These are phyloP conservation scores for Perdix hodgsoniae DNA, from an alignment of 2,797 vertebrate genomes.

Conservation along the genomic window DNA sequence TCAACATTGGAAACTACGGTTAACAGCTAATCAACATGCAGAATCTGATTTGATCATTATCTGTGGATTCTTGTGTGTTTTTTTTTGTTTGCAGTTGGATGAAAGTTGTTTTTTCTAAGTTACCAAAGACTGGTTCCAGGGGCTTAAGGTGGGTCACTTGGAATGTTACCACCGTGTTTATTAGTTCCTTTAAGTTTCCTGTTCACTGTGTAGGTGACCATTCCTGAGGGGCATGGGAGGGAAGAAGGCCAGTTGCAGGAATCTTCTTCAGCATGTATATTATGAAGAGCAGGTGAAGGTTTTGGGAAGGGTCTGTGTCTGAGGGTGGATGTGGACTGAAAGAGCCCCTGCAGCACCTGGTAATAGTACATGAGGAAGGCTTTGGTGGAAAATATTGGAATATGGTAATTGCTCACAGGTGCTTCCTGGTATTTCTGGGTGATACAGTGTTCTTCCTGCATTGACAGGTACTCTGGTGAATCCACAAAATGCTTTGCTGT, in stretches of 20 bases:
- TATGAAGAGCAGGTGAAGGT: not conserved
- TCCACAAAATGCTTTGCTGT: not conserved
- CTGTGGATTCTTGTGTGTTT: not conserved
- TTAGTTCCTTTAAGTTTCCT: not conserved
- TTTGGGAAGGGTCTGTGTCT: not conserved
- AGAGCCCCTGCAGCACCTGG: not conserved
- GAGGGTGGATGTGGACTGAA: not conserved
- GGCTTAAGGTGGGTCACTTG: not conserved
- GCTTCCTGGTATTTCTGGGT: not conserved
- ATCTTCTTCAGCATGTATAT: not conserved
- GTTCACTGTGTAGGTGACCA: accelerated
- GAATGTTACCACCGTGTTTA: not conserved
- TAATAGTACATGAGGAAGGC: not conserved
- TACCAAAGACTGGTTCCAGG: not conserved
- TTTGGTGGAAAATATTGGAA: not conserved
- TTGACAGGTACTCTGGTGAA: not conserved
- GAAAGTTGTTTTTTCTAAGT: not conserved
- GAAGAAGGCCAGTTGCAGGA: not conserved
- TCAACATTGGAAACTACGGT: slow-evolving; percentile 4
- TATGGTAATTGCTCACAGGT: not conserved
- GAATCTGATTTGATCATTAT: not conserved
- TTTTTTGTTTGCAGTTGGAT: not conserved
- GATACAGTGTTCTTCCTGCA: not conserved
- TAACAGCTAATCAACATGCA: slow-evolving; percentile 31
- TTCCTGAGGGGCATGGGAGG: not conserved